phyloP scores from a whole-genome alignment of 2,797 vertebrate genomes.

The Leptodactylus fallax region DNA sequence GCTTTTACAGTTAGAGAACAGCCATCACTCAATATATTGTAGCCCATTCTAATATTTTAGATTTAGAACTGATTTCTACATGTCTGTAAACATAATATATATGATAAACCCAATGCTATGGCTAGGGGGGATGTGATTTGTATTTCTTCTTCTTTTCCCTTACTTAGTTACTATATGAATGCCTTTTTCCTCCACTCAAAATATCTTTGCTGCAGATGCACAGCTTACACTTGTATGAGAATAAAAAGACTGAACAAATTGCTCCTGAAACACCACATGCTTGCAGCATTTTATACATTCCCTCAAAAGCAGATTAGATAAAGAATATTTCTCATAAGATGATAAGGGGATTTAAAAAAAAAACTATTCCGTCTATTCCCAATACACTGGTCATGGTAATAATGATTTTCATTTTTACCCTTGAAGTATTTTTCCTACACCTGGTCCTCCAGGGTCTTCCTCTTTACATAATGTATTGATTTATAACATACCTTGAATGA shows the following conservation, averaged over 20 bases:
- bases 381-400: not conserved
- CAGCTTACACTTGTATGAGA: not conserved
- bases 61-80: not conserved
- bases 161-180: not conserved
- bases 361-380: constrained; percentile 10
- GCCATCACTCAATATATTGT: too few relatives aligned
- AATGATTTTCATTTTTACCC: constrained; percentile 14
- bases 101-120: not conserved
- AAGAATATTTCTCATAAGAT: constrained; percentile 11
- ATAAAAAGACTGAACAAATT: constrained; percentile 30
- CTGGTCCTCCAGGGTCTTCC: not conserved
- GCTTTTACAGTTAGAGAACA: not conserved
- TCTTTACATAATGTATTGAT: constrained; percentile 17
- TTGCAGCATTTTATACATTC: constrained; percentile 20
- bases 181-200: not conserved
- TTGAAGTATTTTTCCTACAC: constrained; percentile 23
- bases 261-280: not conserved
- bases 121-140: too few relatives aligned
- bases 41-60: too few relatives aligned
- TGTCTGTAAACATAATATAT: not conserved
- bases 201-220: constrained; percentile 14
- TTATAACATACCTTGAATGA: constrained; percentile 17
- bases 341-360: not conserved
- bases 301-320: constrained; percentile 15
- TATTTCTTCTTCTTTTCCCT: not conserved